Evolutionary conservation across 2,888 invertebrate species (phyloP).

Genomic region (Agrochola macilenta): DNA sequence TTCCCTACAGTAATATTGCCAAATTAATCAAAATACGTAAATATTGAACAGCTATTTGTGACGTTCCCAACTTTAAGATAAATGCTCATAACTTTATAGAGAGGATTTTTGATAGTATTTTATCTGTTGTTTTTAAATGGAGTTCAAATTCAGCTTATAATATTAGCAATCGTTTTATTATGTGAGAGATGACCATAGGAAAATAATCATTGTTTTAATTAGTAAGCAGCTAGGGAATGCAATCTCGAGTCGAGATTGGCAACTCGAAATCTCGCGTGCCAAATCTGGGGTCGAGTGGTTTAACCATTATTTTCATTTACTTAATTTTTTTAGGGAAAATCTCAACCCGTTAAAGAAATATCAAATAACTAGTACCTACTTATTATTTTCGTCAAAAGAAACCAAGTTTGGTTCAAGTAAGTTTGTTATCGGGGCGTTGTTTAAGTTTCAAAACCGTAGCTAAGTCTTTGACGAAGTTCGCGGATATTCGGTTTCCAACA

Average conservation of each 20-base stretch:
- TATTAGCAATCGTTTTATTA: neutral
- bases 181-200: neutral
- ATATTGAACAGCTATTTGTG: too few species aligned
- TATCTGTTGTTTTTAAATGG: neutral
- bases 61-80: too few species aligned
- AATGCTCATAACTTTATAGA: neutral
- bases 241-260: neutral
- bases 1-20: too few species aligned
- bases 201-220: neutral
- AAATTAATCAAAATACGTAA: too few species aligned
- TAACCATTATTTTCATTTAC: too few species aligned
- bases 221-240: neutral
- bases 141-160: too few species aligned
- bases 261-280: neutral
- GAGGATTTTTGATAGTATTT: neutral
- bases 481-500: slow-evolving; percentile 42
- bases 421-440: slow-evolving; percentile 37
- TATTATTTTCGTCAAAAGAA: slow-evolving; percentile 22
- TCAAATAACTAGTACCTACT: neutral
- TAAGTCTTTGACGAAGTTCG: slow-evolving; percentile 47
- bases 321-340: neutral
- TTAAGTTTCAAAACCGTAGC: slow-evolving; percentile 24
- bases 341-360: neutral
- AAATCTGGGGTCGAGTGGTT: neutral
- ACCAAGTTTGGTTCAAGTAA: slow-evolving; percentile 23